Conservation (phyloP, 2,888 invertebrate species). For the Aplocera efformata region DNA sequence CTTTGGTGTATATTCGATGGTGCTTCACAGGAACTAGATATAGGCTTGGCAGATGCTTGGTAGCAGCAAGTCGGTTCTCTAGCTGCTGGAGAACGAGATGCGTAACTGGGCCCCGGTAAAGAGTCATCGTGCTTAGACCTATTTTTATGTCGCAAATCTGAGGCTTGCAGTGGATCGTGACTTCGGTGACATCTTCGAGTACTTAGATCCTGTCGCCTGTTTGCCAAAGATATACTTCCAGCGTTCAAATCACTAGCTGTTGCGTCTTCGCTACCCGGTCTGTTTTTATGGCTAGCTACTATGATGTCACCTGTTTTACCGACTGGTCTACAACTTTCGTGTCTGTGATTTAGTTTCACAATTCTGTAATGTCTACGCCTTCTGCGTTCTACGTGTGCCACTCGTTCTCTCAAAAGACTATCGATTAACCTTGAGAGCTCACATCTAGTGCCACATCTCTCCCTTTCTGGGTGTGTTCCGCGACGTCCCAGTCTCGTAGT, state of each 20-base stretch:
- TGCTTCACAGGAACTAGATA: constrained; percentile 23
- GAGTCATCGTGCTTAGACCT: constrained; percentile 46
- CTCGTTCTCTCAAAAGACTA: constrained; percentile 62
- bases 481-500: constrained; percentile 63
- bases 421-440: constrained; percentile 70
- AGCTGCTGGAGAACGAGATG: constrained; percentile 36
- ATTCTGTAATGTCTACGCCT: constrained; percentile 70
- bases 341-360: constrained; percentile 67
- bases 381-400: constrained; percentile 68
- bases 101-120: constrained; percentile 61
- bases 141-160: constrained; percentile 38
- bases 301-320: constrained; percentile 75
- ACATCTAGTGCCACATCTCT: constrained; percentile 55
- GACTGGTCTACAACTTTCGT: constrained; percentile 61
- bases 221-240: constrained; percentile 41
- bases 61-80: constrained; percentile 62
- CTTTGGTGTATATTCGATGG: constrained; percentile 18
- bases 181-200: constrained; percentile 46
- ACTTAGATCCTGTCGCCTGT: constrained; percentile 40
- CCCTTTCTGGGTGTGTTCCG: constrained; percentile 53
- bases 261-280: constrained; percentile 46
- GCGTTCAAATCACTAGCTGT: constrained; percentile 49
- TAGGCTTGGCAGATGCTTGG: constrained; percentile 43
- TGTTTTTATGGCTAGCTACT: constrained; percentile 69
- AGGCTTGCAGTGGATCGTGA: constrained; percentile 43